Percentiles rank a stretch among this genome's conserved stretches.
phyloP scores from a whole-genome alignment of 2,888 invertebrate genomes.

The Oxycera nigricornis region DNA sequence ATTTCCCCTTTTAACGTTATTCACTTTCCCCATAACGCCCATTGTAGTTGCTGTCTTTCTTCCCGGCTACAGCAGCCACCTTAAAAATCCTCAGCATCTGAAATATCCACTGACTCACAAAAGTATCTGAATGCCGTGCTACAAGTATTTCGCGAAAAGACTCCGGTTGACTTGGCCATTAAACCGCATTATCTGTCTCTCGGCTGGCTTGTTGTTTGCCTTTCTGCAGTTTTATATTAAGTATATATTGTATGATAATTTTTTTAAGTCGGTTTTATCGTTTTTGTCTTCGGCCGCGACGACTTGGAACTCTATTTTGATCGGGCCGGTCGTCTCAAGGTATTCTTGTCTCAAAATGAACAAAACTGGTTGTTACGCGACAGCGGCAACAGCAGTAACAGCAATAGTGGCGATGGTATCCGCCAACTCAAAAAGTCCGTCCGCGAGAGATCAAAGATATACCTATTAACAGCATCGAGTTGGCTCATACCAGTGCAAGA shows the following conservation, averaged over 20 bases:
- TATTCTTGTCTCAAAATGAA: conserved; percentile 51
- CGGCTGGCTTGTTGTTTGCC: conserved; percentile 9
- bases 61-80: background rate
- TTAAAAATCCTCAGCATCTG: background rate
- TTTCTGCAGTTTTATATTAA: conserved; percentile 20
- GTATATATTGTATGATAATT: conserved; percentile 9
- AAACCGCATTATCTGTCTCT: background rate
- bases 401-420: conserved; percentile 31
- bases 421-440: conserved; percentile 43
- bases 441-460: conserved; percentile 47
- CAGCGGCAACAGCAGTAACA: conserved; percentile 39
- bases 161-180: background rate
- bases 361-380: conserved; percentile 49
- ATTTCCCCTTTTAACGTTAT: background rate
- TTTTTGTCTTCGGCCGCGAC: conserved; percentile 15
- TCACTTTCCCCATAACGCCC: background rate
- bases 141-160: background rate
- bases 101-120: background rate
- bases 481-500: background rate
- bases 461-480: conserved; percentile 21
- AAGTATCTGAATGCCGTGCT: background rate
- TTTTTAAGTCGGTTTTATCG: background rate
- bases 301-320: conserved; percentile 17
- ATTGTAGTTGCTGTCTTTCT: too few relatives aligned
- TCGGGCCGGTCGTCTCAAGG: conserved; percentile 50